These are phyloP conservation scores for Stenoptilia bipunctidactyla DNA, from an alignment of 2,888 invertebrate genomes.

Conservation along the genomic window DNA sequence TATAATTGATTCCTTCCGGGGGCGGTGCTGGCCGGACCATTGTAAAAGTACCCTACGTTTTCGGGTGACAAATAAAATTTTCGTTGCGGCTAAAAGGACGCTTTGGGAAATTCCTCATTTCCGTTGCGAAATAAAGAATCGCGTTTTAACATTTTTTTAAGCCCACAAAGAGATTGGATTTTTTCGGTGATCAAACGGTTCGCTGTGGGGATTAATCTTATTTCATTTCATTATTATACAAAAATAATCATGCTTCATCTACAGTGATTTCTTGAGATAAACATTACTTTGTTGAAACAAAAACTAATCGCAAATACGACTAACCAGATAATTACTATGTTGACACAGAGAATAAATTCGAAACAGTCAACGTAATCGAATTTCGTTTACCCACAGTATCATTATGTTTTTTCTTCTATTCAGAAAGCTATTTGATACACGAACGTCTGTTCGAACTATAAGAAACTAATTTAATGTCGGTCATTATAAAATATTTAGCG, in stretches of 20 bases:
- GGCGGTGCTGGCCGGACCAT: constrained; percentile 47
- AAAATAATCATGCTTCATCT: no score
- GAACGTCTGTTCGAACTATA: background rate
- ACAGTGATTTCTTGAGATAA: no score
- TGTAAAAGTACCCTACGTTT: constrained; percentile 27
- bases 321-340: constrained; percentile 43
- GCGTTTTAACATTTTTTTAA: constrained; percentile 43
- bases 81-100: constrained; percentile 41
- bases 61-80: constrained; percentile 54
- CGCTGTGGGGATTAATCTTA: no score
- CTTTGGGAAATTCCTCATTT: constrained; percentile 60
- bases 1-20: constrained; percentile 70
- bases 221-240: no score
- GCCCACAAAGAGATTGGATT: constrained; percentile 16
- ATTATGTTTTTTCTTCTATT: constrained; percentile 24
- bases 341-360: constrained; percentile 19
- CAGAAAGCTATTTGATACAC: background rate
- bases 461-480: constrained; percentile 37
- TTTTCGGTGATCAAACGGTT: background rate
- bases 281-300: no score
- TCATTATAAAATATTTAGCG: constrained; percentile 71
- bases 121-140: constrained; percentile 47
- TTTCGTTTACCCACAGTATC: constrained; percentile 31
- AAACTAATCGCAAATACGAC: no score
- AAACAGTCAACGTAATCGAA: no score